Evolutionary conservation across 2,888 invertebrate species (phyloP).

Genomic region (Ophion ventricosus): DNA sequence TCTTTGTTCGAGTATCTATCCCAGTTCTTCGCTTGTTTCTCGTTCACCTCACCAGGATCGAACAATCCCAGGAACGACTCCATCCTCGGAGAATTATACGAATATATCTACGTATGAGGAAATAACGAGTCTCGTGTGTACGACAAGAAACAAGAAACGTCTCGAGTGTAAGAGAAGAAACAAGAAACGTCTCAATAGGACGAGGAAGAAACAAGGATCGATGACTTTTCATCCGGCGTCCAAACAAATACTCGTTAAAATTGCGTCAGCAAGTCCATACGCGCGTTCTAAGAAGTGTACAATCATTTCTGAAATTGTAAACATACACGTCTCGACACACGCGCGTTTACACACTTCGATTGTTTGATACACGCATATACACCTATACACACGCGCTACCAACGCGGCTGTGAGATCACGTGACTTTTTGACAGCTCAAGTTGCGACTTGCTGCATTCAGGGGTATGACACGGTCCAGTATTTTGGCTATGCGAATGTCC

Average conservation of each 20-base stretch:
- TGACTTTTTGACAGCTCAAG: constrained; percentile 64
- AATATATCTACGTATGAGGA: neutral
- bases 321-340: constrained; percentile 15
- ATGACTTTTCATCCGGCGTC: constrained; percentile 7
- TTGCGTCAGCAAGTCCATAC: constrained; percentile 57
- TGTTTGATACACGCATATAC: too few relatives aligned
- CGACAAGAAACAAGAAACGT: neutral
- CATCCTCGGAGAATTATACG: constrained; percentile 84
- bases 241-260: constrained; percentile 32
- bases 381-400: neutral
- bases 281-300: constrained; percentile 40
- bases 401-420: constrained; percentile 36
- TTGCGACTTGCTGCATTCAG: constrained; percentile 18
- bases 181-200: too few relatives aligned
- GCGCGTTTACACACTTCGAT: neutral
- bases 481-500: neutral
- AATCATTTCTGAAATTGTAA: constrained; percentile 51
- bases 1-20: constrained; percentile 83
- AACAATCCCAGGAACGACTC: constrained; percentile 93
- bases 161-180: neutral
- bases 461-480: too few relatives aligned
- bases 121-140: neutral
- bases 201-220: neutral
- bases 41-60: constrained; percentile 85
- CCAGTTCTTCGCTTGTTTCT: constrained; percentile 84